A percentile compares a stretch with the other conserved stretches of the same genome.
Evolutionary conservation across 2,888 invertebrate species (phyloP).

Genomic region (Paralinhomoeus sp.): DNA sequence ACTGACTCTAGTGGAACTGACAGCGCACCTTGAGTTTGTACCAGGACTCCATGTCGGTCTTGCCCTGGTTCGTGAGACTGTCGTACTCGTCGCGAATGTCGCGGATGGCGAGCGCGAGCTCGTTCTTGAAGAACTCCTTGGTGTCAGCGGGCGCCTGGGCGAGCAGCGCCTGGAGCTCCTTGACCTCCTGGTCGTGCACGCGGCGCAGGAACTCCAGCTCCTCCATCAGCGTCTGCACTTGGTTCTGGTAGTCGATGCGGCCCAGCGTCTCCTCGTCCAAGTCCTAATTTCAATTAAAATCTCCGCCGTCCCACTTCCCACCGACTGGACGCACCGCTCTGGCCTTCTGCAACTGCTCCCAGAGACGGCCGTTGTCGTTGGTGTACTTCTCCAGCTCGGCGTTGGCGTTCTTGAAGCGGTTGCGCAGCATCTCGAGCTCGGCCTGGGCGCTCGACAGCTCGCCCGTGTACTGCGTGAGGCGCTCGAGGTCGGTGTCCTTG

Average conservation of each 20-base stretch:
- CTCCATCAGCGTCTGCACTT: conserved; percentile 25
- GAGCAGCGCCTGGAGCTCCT: conserved; percentile 24
- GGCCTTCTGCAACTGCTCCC: conserved; percentile 24
- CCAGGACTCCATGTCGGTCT: conserved; percentile 33
- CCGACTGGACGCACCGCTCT: conserved; percentile 9
- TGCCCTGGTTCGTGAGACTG: conserved; percentile 27
- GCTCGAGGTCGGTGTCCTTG: conserved; percentile 19
- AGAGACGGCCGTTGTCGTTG: conserved; percentile 19
- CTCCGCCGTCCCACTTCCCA: background rate
- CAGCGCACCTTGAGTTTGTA: conserved; percentile 32
- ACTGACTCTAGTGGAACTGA: background rate
- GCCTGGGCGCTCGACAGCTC: conserved; percentile 19
- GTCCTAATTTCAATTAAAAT: conserved; percentile 12
- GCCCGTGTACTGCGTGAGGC: conserved; percentile 20
- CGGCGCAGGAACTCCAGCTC: conserved; percentile 24
- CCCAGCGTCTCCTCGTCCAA: conserved; percentile 29
- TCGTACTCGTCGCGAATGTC: conserved; percentile 33
- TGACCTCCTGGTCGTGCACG: conserved; percentile 20
- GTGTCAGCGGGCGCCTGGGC: conserved; percentile 24
- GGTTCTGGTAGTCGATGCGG: conserved; percentile 26
- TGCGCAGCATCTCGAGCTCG: conserved; percentile 23
- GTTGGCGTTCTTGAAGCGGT: conserved; percentile 20
- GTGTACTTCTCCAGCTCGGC: conserved; percentile 23
- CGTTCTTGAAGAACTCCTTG: conserved; percentile 32
- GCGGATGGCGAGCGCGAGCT: conserved; percentile 31